These are phyloP conservation scores for Aix galericulata DNA, from an alignment of 2,113 vertebrate species.

Conservation along the genomic window DNA sequence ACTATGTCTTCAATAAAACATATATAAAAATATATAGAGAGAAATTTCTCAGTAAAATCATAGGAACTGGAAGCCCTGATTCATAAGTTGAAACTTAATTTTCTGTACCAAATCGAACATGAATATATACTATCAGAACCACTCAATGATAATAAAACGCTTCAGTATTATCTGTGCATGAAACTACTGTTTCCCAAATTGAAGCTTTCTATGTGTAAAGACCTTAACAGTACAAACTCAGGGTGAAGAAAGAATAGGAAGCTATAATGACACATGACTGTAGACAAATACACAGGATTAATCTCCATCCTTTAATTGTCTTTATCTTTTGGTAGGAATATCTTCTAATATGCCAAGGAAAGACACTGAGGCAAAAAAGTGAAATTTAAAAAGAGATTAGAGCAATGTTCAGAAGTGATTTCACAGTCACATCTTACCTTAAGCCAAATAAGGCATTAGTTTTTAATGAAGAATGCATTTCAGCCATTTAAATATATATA, in stretches of 20 bases:
- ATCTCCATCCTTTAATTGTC: neutral
- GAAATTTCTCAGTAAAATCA: neutral
- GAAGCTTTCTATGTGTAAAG: neutral
- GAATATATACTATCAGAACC: neutral
- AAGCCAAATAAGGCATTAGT: neutral
- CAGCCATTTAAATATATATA: neutral
- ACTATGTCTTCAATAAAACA: neutral
- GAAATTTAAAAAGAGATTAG: neutral
- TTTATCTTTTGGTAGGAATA: neutral
- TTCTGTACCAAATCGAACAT: neutral
- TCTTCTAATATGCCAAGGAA: neutral
- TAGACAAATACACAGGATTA: neutral
- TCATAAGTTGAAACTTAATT: neutral
- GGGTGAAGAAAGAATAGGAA: neutral
- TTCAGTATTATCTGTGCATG: neutral
- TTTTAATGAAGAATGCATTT: neutral
- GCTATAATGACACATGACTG: neutral
- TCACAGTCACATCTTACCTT: neutral
- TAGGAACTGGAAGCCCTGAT: neutral
- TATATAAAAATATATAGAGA: neutral
- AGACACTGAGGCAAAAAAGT: neutral
- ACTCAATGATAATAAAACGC: neutral
- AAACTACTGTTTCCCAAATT: neutral
- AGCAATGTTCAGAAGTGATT: neutral
- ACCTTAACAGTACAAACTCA: neutral